phyloP scores from a whole-genome alignment of 2,888 invertebrate genomes.

The Tortrix viridana region DNA sequence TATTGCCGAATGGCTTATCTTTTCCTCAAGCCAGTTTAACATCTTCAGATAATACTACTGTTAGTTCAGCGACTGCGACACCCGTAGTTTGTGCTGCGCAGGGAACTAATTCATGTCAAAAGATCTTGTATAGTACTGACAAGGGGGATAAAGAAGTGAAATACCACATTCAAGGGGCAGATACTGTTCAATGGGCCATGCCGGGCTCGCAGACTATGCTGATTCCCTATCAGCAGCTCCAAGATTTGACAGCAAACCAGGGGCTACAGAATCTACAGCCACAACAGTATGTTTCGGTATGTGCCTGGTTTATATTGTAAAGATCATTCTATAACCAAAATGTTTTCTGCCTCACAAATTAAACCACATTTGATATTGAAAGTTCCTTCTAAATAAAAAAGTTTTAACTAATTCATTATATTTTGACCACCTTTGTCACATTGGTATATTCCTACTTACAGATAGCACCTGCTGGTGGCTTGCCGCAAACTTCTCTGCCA shows the following conservation, averaged over 20 bases:
- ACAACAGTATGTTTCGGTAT: slow-evolving; percentile 79
- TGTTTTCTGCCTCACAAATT: no score
- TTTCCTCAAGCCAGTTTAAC: slow-evolving; percentile 73
- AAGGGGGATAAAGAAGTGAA: slow-evolving; percentile 77
- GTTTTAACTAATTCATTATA: no score
- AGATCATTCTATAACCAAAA: no score
- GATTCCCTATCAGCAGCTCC: slow-evolving; percentile 77
- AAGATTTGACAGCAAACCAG: slow-evolving; percentile 69
- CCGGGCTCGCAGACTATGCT: slow-evolving; percentile 79
- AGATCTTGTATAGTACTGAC: slow-evolving; percentile 75
- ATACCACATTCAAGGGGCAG: slow-evolving; percentile 76
- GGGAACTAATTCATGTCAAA: slow-evolving; percentile 72
- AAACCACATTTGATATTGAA: no score
- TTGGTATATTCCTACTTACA: slow-evolving; percentile 45
- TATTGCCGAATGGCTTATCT: slow-evolving; percentile 70
- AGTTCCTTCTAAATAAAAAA: no score
- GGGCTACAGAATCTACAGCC: slow-evolving; percentile 70
- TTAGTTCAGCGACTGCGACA: slow-evolving; percentile 72
- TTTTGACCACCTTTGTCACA: no score
- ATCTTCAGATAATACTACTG: slow-evolving; percentile 72
- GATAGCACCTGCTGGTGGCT: slow-evolving; percentile 74
- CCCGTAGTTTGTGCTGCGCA: slow-evolving; percentile 79
- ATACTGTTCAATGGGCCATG: slow-evolving; percentile 75
- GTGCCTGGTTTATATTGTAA: slow-evolving; percentile 50
- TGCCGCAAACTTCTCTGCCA: slow-evolving; percentile 73